Evolutionary conservation across 1,140 invertebrate species (phyloP), one percentile per base, ranked within the genome.

Genomic region (Mactra quadrangularis): DNA sequence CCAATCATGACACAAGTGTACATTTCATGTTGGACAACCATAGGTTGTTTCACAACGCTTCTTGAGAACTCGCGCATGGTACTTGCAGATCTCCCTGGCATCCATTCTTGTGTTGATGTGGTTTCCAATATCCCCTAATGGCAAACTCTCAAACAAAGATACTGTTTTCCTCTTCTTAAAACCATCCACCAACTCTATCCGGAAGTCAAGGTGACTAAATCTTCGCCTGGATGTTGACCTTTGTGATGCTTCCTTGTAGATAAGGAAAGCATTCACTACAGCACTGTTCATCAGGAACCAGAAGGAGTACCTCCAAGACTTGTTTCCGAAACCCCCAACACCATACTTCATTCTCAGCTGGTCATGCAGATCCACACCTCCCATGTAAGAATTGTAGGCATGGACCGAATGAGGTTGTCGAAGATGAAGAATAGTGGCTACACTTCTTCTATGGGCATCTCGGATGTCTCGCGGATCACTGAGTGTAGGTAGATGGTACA

Each of bases 251-350:
- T 9, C 1, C 31, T 57, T 33, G 31, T 72, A 57, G 1, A 72
- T 3, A 25, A 72, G 29, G 27, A 31, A 72, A 7, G 50, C 47
- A 38, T 72, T 72, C 19, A 72, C 70, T 52, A 72, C 55, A 25
- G 50, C 27, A 55, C 70, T 11, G 25, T 72, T 72, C 19, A 72
- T 3, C 31, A 72, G 25, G 25, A 55, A 72, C 70, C 70, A 55
- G 29, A 72, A 72, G 3, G 55, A 17, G 50, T 55, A 72, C 13
- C 31, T 11, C 70, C 31, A 55, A 3, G 22, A 64, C 22, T 45
- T 38, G 11, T 64, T 64, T 7, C 15, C 7, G 31, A 35, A 4
- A 7, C 60, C 11, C 38, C 60, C 60, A 17, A 64, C 60, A 17
- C 13, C 33, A 38, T 64, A 64, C 1, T 64, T 33, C 31, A 41